Evolutionary conservation across 2,797 vertebrate genomes (phyloP), one percentile per base, ranked within the genome.

Genomic region (Brotula barbata): DNA sequence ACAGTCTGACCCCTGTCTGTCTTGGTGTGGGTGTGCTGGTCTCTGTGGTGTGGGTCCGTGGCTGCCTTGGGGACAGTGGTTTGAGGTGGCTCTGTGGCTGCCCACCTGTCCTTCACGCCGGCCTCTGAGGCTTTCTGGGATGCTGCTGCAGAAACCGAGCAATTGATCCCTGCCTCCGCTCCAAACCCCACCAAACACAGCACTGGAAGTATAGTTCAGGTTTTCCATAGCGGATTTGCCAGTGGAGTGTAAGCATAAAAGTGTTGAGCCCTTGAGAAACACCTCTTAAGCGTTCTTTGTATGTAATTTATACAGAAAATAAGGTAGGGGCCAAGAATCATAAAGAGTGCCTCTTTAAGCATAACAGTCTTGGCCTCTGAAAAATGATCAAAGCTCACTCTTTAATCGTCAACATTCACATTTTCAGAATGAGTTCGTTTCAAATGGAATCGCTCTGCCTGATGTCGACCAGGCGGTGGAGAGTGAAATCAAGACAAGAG

Each of bases 291-390:
- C 85, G 86, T 89, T 90, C 85, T 89, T 90, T 92, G 88, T 91
- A 85, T 88, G 90, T 90, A 83, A 90, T 92, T 91, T 92, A 87
- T 80, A 91, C 83, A 91, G 88, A 92, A 92, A 91, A 92, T 83
- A 92, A 78, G 58, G 40, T 64, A 33, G 10, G 40, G 42, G 89
- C 90, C 90, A 92, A 91, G 81, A 89, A 88, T 89, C 87, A 91
- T 77, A 92, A 77, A 85, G 87, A 84, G 82, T 74, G 86, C 88
- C 87, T 90, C 87, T 87, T 89, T 86, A 89, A 92, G 87, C 88
- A 91, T 91, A 92, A 91, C 90, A 91, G 84, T 86, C 87, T 76
- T 79, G 85, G 87, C 86, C 87, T 80, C 85, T 88, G 87, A 85
- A 88, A 90, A 91, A 87, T 84, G 85, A 91, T 91, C 89, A 90